These are phyloP conservation scores for Apogon hyalosoma DNA, from an alignment of 2,797 vertebrate species.

Conservation along the genomic window DNA sequence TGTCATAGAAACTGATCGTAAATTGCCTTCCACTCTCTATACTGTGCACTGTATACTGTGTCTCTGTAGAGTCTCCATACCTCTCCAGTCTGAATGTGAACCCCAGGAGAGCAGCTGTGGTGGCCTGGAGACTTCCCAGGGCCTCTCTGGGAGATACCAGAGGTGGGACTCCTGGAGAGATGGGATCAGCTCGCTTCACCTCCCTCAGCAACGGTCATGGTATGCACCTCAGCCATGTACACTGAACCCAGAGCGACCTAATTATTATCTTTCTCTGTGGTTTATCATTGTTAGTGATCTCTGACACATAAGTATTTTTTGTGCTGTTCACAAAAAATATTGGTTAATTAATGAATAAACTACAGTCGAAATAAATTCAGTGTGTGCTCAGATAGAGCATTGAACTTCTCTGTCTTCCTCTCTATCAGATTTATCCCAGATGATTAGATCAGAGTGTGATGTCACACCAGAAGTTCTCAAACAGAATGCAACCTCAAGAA, in stretches of 20 bases:
- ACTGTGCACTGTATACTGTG: not conserved
- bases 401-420: conserved; percentile 9
- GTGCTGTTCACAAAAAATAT: no score
- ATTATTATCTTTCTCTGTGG: no score
- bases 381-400: not conserved
- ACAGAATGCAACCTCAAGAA: conserved; percentile 85
- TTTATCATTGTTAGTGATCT: no score
- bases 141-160: conserved; percentile 65
- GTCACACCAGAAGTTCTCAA: conserved; percentile 84
- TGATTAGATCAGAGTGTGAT: conserved; percentile 76
- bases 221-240: conserved; percentile 15
- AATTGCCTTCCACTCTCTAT: no score
- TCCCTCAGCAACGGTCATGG: conserved; percentile 86
- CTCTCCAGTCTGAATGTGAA: conserved; percentile 84
- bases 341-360: not conserved
- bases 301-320: no score
- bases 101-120: conserved; percentile 80
- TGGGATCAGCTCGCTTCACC: conserved; percentile 67
- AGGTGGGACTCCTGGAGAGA: conserved; percentile 57
- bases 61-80: conserved; percentile 89
- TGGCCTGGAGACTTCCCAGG: conserved; percentile 84
- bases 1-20: no score
- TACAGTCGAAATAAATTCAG: not conserved
- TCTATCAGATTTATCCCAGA: conserved; percentile 72
- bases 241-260: no score